Conservation (phyloP, 1,140 invertebrate genomes). For the Akabosia matsudoensis region DNA sequence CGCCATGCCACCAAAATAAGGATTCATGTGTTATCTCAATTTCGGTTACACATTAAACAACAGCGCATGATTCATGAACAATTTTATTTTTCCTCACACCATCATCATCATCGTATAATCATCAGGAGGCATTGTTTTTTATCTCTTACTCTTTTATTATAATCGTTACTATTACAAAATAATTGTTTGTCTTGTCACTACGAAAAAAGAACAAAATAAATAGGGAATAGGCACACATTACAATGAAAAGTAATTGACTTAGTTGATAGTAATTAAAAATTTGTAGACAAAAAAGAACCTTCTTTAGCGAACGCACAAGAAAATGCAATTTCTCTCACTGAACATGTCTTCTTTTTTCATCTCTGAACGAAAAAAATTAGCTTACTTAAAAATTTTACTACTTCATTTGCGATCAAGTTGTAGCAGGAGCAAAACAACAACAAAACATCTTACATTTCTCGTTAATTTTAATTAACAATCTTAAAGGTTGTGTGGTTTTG, state of each 20-base stretch:
- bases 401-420: no score
- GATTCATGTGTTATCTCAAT: no score
- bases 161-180: slow-evolving; percentile 21
- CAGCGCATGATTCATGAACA: not conserved
- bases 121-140: no score
- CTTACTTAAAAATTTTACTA: slow-evolving; percentile 21
- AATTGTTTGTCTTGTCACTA: slow-evolving; percentile 6
- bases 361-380: no score
- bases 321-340: slow-evolving; percentile 11
- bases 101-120: not conserved
- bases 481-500: no score
- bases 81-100: not conserved
- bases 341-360: no score
- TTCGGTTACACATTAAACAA: slow-evolving; percentile 9
- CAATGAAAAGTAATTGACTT: slow-evolving; percentile 17
- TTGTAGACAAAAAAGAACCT: slow-evolving; percentile 22
- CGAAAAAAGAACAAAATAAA: slow-evolving; percentile 22
- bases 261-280: slow-evolving; percentile 22
- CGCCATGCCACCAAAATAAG: no score
- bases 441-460: no score
- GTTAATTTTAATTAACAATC: no score
- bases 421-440: no score
- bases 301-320: not conserved
- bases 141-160: not conserved
- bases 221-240: slow-evolving; percentile 23